These are phyloP conservation scores for Cryptotermes secundus DNA, from an alignment of 1,140 invertebrate genomes.

Conservation along the genomic window DNA sequence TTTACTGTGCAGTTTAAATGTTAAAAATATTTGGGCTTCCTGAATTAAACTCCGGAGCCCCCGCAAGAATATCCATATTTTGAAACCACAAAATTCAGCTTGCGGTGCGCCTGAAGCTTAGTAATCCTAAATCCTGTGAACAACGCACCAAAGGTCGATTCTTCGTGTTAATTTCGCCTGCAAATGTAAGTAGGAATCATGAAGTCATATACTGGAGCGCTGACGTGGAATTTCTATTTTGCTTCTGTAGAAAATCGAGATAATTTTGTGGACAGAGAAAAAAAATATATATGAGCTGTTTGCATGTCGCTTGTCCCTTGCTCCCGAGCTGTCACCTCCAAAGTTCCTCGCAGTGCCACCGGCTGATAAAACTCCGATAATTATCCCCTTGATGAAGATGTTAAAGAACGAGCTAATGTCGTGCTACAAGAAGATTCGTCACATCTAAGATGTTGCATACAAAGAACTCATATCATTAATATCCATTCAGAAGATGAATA, in stretches of 20 bases:
- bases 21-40: no score
- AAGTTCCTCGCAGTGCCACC: background rate
- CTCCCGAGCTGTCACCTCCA: background rate
- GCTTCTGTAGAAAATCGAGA: background rate
- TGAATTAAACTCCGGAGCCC: no score
- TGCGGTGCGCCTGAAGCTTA: no score
- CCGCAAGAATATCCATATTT: no score
- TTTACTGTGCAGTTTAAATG: no score
- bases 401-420: background rate
- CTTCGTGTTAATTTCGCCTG: background rate
- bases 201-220: background rate
- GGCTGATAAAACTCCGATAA: background rate
- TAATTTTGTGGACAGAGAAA: background rate
- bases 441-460: background rate
- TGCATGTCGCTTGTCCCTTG: background rate
- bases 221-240: background rate
- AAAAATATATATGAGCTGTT: background rate
- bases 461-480: background rate
- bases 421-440: background rate
- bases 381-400: background rate
- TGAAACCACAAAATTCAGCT: no score
- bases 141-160: no score
- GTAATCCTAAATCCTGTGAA: no score
- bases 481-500: background rate
- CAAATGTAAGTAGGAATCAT: background rate